Evolutionary conservation across 2,797 vertebrate genomes (phyloP).

Genomic region (Sciurus vulgaris): DNA sequence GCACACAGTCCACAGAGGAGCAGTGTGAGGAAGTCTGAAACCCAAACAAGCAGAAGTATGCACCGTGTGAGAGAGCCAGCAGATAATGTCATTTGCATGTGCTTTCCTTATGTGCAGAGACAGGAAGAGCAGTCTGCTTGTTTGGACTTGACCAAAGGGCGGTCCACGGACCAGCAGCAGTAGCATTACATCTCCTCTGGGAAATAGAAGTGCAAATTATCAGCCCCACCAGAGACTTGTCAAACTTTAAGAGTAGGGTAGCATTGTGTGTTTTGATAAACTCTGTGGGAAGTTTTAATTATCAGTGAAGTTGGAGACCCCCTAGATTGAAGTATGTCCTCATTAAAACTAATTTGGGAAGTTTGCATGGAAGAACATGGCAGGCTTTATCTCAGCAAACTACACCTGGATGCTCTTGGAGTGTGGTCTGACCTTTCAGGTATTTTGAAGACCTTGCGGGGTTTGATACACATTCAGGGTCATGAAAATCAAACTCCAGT

Average conservation of each 20-base stretch:
- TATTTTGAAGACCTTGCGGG: not conserved
- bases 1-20: not conserved
- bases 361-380: not conserved
- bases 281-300: not conserved
- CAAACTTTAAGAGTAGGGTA: not conserved
- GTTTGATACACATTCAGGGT: no score
- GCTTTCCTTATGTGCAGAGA: not conserved
- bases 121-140: not conserved
- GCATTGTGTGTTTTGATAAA: not conserved
- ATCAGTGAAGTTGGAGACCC: not conserved
- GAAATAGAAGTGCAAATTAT: not conserved
- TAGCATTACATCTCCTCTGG: not conserved
- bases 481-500: not conserved
- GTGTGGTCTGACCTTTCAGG: not conserved
- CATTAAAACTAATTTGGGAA: not conserved
- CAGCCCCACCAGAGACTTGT: not conserved
- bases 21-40: not conserved
- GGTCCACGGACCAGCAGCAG: no score
- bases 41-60: not conserved
- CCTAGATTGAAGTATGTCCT: not conserved
- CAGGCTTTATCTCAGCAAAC: not conserved
- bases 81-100: not conserved
- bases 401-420: not conserved
- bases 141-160: not conserved
- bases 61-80: not conserved